A percentile compares a stretch with the other conserved stretches of the same genome.
These are phyloP conservation scores for Galaxea fascicularis DNA, from an alignment of 92 coral and sea anemone species.

Conservation along the genomic window DNA sequence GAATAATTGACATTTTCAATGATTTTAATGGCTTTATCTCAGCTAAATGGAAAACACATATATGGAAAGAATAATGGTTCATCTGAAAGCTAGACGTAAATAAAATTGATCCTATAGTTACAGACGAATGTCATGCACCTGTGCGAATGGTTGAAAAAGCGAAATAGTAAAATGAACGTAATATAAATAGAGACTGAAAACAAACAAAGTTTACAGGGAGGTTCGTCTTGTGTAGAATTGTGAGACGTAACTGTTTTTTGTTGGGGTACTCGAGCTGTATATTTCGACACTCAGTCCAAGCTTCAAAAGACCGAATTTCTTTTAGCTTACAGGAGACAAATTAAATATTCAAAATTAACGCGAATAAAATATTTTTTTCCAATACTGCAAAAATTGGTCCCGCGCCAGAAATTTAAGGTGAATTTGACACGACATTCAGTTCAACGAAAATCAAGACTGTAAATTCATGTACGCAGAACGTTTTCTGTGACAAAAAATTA, in stretches of 20 bases:
- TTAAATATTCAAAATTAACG: too few species aligned
- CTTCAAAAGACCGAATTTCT: not conserved
- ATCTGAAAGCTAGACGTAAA: not conserved
- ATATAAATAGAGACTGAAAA: not conserved
- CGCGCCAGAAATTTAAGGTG: too few species aligned
- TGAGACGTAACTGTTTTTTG: not conserved
- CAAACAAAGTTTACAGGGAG: not conserved
- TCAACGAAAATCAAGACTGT: too few species aligned
- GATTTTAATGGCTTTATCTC: conserved; percentile 17
- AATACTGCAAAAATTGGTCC: too few species aligned
- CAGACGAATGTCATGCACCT: not conserved
- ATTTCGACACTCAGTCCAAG: not conserved
- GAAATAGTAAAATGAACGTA: not conserved
- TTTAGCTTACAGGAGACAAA: not conserved
- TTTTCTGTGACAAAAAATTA: too few species aligned
- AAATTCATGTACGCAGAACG: too few species aligned
- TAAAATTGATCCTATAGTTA: not conserved
- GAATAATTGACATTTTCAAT: conserved; percentile 18
- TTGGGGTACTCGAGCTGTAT: not conserved
- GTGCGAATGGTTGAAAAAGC: not conserved
- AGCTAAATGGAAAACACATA: conserved; percentile 2
- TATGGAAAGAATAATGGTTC: not conserved
- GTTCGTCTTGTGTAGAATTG: not conserved
- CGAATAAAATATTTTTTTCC: too few species aligned
- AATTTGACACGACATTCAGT: too few species aligned